Evolutionary conservation across 2,113 vertebrate species (phyloP).

Genomic region (Megaceryle maxima): DNA sequence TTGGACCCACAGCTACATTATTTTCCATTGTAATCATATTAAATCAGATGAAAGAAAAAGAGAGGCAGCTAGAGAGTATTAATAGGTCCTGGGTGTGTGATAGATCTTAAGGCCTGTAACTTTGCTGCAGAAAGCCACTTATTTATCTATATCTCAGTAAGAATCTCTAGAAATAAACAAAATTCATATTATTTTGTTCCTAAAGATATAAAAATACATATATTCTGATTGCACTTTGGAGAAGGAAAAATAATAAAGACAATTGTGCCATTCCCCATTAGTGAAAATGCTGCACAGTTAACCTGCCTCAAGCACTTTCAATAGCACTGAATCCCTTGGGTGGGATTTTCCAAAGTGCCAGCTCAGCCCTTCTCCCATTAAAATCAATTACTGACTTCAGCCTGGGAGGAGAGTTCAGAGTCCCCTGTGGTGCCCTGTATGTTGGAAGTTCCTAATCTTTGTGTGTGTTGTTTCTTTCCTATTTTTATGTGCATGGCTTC

Average conservation of each 20-base stretch:
- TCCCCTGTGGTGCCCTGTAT: neutral
- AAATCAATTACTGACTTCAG: constrained; percentile 47
- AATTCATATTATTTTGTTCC: neutral
- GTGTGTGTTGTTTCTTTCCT: neutral
- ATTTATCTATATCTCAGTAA: neutral
- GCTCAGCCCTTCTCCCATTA: constrained; percentile 35
- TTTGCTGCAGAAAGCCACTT: neutral
- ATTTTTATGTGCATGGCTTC: neutral
- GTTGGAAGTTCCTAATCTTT: neutral
- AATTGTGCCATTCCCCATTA: neutral
- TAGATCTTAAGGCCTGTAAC: neutral
- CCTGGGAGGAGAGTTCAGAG: neutral
- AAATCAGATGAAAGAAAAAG: neutral
- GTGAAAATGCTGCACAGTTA: constrained; percentile 21
- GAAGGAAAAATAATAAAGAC: constrained; percentile 48
- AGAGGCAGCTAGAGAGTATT: neutral
- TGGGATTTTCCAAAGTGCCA: constrained; percentile 54
- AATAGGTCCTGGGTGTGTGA: neutral
- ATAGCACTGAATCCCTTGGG: constrained; percentile 40
- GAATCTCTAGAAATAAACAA: neutral
- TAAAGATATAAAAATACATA: constrained; percentile 14
- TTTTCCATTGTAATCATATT: neutral
- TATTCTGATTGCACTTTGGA: constrained; percentile 12
- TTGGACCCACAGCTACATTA: neutral
- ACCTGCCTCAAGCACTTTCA: constrained; percentile 32